Base-by-base conservation (phyloP, 2,888 invertebrate species). In the Nipponacmea schrenckii region DNA sequence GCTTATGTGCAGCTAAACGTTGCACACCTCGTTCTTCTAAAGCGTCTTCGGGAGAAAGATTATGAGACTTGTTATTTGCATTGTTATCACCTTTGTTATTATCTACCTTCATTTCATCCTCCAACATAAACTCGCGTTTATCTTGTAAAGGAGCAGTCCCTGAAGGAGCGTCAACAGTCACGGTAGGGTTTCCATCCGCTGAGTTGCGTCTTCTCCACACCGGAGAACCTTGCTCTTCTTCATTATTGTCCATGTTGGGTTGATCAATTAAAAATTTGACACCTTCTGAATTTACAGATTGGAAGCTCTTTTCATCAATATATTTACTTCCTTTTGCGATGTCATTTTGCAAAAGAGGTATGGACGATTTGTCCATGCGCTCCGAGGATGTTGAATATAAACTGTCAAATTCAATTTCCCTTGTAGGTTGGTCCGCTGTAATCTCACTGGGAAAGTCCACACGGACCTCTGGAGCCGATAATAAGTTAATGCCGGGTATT, bases 281-380 rank as follows among this genome's bases (percentile, higher is more conserved):
- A 70, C 82, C 84, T 62, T 85, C 85, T 8, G 80, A 83, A 17
- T 81, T 79, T 8, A 83, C 66, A 14, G 84, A 83, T 71, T 85
- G 81, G 46, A 88, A 76, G 74, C 86, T 87, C 31, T 86, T 85
- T 71, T 87, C 86, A 73, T 88, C 87, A 62, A 88, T 87, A 75
- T 85, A 88, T 56, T 79, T 78, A 56, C 85, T 76, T 20, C 85
- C 87, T 68, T 80, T 76, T 8, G 83, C 69, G n/a, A 81, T 73
- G 46, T 85, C 85, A 39, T 76, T 79, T 63, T 79, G 79, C 15
- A 82, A 74, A 10, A 80, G 75, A 12, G 78, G 79, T 20, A 69
- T 68, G 15, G 73, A 73, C 26, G 75, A 73, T 12, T 67, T 68
- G 46, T 75, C 75, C n/a, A 70, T 69, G 39, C 69, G 66, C 4